phyloP scores from a whole-genome alignment of 2,888 invertebrate species.

The Apotomis betuletana region DNA sequence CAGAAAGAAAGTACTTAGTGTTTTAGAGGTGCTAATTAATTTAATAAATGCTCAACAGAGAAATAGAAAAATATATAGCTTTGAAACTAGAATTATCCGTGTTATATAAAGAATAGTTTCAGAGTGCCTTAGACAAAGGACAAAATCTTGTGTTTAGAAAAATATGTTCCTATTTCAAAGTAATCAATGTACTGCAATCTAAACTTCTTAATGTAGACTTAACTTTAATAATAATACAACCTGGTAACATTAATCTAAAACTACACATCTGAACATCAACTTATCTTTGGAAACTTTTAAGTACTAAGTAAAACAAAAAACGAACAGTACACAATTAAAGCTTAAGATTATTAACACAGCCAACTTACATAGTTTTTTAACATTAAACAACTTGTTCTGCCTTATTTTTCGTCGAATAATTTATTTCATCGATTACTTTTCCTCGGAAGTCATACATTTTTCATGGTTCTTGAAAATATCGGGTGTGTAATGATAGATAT shows the following conservation, averaged over 20 bases:
- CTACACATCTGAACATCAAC: neutral
- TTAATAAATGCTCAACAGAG: neutral
- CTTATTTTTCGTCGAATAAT: too few species aligned
- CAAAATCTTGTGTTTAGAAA: constrained; percentile 24
- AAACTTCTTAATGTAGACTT: neutral
- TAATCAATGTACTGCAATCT: neutral
- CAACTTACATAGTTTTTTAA: constrained; percentile 9
- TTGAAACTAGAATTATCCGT: constrained; percentile 4
- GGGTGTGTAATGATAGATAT: too few species aligned
- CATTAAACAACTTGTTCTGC: constrained; percentile 6
- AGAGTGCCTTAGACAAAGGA: constrained; percentile 5
- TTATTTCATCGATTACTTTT: too few species aligned
- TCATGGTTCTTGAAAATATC: too few species aligned
- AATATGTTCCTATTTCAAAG: constrained; percentile 15
- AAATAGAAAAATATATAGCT: constrained; percentile 18
- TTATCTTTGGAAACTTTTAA: neutral
- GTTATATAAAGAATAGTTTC: neutral
- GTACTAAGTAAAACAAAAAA: constrained; percentile 1
- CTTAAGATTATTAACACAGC: constrained; percentile 26
- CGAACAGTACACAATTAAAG: constrained; percentile 16
- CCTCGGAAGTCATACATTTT: too few species aligned
- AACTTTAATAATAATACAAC: constrained; percentile 7
- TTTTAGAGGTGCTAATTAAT: neutral
- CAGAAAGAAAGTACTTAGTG: neutral
- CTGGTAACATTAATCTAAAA: neutral